Base-by-base conservation (phyloP, 2,113 vertebrate species). In the Amphiprion percula region DNA sequence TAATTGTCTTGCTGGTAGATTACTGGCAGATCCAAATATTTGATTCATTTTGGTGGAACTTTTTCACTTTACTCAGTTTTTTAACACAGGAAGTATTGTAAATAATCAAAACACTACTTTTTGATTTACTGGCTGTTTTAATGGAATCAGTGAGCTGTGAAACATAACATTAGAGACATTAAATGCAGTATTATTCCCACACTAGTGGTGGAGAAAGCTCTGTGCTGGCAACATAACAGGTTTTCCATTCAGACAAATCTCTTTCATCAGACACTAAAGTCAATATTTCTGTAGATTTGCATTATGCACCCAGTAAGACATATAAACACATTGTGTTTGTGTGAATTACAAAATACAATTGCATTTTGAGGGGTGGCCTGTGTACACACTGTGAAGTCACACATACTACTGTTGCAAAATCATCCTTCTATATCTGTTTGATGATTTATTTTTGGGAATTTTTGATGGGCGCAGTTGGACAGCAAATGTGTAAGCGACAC, bases 91-190 rank as follows among this genome's bases (percentile, higher is more conserved):
- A 11, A 10, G 67, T 12, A 37, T 37, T 10, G 8, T 9, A 16
- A 19, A 56, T 30, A 46, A 72, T 62, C 4, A 71, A 59, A 82
- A 65, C 19, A 65, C 19, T 33, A 8, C 1, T 37, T 37, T 10
- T 37, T 37, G 33, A 37, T 37, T 11, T 5, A 26, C 21, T 9
- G 33, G 39, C 59, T 66, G 60, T 74, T 44, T 21, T 44, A 23
- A 14, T 44, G 11, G 52, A 64, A 50, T 52, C 74, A 62, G 46
- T 4, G 10, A 78, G 69, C 59, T 56, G 19, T 46, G 72, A 70
- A 17, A 66, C 30, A 61, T 54, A 52, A 70, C 60, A 66, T 63
- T 69, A 50, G 69, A 69, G 46, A 74, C 47, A 50, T 56, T 64
- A 62, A 70, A 69, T 53, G 24, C 12, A 37, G 54, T 65, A 61